Evolutionary conservation across 2,888 invertebrate genomes (phyloP), one percentile per base, ranked within the genome.

Genomic region (Drosophila longiperda): DNA sequence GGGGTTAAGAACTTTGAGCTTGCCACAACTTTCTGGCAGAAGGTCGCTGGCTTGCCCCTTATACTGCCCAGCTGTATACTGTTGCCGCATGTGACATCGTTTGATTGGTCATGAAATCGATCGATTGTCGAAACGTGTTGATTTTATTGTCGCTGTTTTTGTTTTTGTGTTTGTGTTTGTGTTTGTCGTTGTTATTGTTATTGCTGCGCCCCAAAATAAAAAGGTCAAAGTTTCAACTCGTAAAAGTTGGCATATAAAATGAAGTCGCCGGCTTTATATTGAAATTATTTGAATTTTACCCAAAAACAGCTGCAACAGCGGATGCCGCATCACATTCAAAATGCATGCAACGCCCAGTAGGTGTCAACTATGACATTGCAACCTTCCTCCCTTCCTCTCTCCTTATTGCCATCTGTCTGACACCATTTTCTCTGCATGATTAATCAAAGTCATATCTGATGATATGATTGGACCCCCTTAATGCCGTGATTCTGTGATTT

Each of bases 21-120:
- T 84, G 82, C 87, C 76, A 57, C 89, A 84, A 84, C 87, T 87
- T 84, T 89, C 68, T 66, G 75, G 67, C 66, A 65, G 84, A 74
- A 65, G 61, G 75, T 68, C 69, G 49, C 26, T 34, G 36, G 34
- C 38, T 54, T 42, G 45, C 72, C 45, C 20, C 34, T 34, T 32
- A 34, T 26, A 23, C 20, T 3, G 23, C 36, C 15, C 36, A 26
- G 36, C 20, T 42, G 38, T 57, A 38, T 63, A 64, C 53, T 63
- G 67, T 68, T 71, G 70, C 76, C 89, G 85, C 82, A 84, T 84
- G 89, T 84, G 84, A 87, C 85, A 86, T 65, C 86, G 74, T 82
- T 85, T 85, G 88, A 87, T 87, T 85, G 90, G 75, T 89, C 85
- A 87, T 87, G 90, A 89, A 85, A 89, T 85, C 88, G 90, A 87